phyloP scores from a whole-genome alignment of 2,113 vertebrate genomes.

The Poicephalus gulielmi region DNA sequence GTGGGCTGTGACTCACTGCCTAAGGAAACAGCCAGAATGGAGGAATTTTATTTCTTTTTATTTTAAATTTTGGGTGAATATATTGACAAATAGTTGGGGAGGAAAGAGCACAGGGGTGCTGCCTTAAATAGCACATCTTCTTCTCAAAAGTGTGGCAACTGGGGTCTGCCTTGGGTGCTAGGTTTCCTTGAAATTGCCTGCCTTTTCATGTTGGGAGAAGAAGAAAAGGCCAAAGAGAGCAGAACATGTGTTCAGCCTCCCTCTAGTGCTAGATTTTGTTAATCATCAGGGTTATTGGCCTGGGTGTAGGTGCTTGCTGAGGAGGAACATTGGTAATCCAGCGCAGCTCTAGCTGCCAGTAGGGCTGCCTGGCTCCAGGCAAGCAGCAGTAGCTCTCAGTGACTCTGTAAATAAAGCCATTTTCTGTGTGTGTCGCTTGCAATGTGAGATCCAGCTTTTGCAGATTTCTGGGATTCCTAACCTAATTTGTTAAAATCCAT shows the following conservation, averaged over 20 bases:
- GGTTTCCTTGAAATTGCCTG: not conserved
- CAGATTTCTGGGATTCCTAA: not conserved
- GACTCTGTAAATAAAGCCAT: not conserved
- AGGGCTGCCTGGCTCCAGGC: not conserved
- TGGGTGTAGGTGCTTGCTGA: not conserved
- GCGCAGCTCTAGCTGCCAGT: not conserved
- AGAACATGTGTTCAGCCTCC: conserved; percentile 51
- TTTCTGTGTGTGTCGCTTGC: not conserved
- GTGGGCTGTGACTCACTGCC: not conserved
- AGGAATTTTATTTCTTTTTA: not conserved
- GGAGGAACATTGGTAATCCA: rapidly evolving
- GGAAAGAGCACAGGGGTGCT: not conserved
- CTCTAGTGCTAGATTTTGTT: conserved; percentile 64
- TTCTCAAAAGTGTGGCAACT: not conserved
- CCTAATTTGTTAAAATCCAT: not conserved
- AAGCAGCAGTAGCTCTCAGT: not conserved
- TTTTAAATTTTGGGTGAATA: not conserved
- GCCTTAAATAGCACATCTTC: not conserved
- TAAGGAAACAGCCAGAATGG: not conserved
- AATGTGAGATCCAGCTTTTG: not conserved
- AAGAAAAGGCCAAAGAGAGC: not conserved
- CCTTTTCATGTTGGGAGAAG: not conserved
- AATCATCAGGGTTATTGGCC: conserved; percentile 4
- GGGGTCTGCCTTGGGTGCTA: not conserved
- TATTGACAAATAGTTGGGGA: not conserved